Evolutionary conservation across 2,888 invertebrate genomes (phyloP).

Genomic region (Aradus depressus): DNA sequence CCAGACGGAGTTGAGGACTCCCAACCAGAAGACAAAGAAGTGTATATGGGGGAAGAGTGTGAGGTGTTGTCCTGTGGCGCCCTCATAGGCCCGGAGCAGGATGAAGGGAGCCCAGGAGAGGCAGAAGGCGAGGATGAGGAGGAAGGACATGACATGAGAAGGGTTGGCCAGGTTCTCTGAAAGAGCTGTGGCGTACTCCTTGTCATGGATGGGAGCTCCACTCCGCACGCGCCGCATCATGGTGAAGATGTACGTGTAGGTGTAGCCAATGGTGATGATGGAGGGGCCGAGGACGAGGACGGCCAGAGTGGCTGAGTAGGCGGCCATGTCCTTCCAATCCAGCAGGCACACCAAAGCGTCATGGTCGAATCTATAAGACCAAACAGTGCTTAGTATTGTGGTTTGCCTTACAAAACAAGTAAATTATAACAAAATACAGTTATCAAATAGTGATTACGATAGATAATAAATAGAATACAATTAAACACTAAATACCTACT

Average conservation of each 20-base stretch:
- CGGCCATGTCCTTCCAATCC: conserved; percentile 92
- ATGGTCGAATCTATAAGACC: conserved; percentile 73
- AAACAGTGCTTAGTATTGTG: too few species aligned
- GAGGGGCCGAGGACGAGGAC: conserved; percentile 90
- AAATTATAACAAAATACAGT: background rate
- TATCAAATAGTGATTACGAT: too few species aligned
- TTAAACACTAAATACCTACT: too few species aligned
- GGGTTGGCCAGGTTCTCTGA: conserved; percentile 86
- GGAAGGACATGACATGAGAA: conserved; percentile 91
- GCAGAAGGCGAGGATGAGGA: conserved; percentile 82
- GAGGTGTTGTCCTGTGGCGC: conserved; percentile 26
- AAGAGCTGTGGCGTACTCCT: conserved; percentile 82
- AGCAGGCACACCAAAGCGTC: conserved; percentile 90
- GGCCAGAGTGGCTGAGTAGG: conserved; percentile 85
- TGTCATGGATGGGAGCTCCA: conserved; percentile 80
- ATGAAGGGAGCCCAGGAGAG: conserved; percentile 91
- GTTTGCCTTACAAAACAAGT: conserved; percentile 6
- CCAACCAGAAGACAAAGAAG: conserved; percentile 90
- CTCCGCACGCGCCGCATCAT: conserved; percentile 76
- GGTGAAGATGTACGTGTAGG: conserved; percentile 88
- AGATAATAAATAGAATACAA: too few species aligned
- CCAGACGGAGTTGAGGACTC: conserved; percentile 89
- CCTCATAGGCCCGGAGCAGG: conserved; percentile 62
- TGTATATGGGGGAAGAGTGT: conserved; percentile 63
- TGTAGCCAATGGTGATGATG: conserved; percentile 86